These are phyloP conservation scores for Lerema accius DNA, from an alignment of 1,140 invertebrate genomes.

Conservation along the genomic window DNA sequence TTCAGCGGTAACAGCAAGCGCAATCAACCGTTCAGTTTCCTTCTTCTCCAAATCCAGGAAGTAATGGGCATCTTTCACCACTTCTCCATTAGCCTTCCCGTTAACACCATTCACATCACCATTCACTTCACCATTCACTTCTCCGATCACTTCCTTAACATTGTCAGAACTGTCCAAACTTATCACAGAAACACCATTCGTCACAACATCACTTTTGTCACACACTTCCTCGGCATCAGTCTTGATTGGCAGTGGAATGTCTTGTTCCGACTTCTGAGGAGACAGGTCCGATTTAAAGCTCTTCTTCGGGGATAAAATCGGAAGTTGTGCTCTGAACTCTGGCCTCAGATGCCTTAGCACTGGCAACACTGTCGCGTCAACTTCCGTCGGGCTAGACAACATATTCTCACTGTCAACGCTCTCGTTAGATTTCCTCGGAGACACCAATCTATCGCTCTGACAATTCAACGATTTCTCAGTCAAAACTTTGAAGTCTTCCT, in stretches of 20 bases:
- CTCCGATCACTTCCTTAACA: conserved; percentile 49
- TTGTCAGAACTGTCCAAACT: conserved; percentile 55
- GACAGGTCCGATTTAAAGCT: conserved; percentile 59
- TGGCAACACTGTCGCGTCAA: conserved; percentile 83
- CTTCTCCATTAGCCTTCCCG: conserved; percentile 54
- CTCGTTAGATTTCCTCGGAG: conserved; percentile 53
- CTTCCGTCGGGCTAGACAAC: conserved; percentile 62
- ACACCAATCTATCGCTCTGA: conserved; percentile 54
- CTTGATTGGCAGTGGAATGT: conserved; percentile 64
- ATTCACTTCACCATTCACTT: too few relatives aligned
- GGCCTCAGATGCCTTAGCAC: conserved; percentile 91
- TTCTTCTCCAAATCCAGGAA: conserved; percentile 89
- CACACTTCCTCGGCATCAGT: conserved; percentile 48
- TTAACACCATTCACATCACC: conserved; percentile 57
- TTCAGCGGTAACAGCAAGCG: conserved; percentile 87
- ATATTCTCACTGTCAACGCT: conserved; percentile 64
- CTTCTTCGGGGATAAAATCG: conserved; percentile 86
- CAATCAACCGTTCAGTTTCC: conserved; percentile 88
- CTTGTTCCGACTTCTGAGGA: conserved; percentile 58
- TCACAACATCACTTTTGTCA: conserved; percentile 52
- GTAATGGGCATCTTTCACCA: conserved; percentile 87
- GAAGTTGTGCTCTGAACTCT: conserved; percentile 92
- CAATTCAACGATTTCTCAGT: conserved; percentile 75
- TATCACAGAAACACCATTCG: conserved; percentile 77
- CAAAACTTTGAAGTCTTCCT: conserved; percentile 67